Evolutionary conservation across 1,140 invertebrate species (phyloP), one percentile per base, ranked within the genome.

Genomic region (Diabrotica virgifera): DNA sequence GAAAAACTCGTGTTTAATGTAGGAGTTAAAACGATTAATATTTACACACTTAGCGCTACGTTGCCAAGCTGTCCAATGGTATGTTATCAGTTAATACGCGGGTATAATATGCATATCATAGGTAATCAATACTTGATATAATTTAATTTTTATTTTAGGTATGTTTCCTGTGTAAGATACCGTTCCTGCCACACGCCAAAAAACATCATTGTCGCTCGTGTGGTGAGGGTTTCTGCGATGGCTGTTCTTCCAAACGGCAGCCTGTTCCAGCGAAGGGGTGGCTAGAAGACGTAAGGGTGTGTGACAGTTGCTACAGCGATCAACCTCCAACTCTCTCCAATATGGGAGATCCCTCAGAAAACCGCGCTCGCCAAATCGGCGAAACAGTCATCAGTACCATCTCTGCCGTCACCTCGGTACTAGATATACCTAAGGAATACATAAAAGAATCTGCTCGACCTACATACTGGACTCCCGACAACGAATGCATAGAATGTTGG

Each of bases 171-270:
- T 93, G 91, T 77, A 81, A 85, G 65, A 80, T 75, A 59, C 70
- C 73, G 12, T 89, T 89, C 67, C 74, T 74, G 14, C 68, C 77
- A 6, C 78, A 77, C 6, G 83, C 82, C 24, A 80, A 73, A 40
- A 93, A 92, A 67, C 92, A 94, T 74, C 92, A 94, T 71, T 94
- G 92, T 74, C 85, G 92, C 36, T 81, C 85, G 0, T 94, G 89
- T 75, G 89, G 89, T 13, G 83, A 90, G 76, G 88, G 89, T 50
- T 88, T 92, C 72, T 88, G 91, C 72, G 81, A 85, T 55, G 76
- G 78, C 9, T 91, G 89, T 73, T 89, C 87, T 2, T 84, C 82
- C 2, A 82, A 82, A 37, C 80, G 76, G 9, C 81, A 83, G 63
- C 83, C 86, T 13, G 88, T 91, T 35, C 89, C 88, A 6, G 77